Conservation (phyloP, 1,140 invertebrate genomes). For the Phymorhynchus buccinoides region DNA sequence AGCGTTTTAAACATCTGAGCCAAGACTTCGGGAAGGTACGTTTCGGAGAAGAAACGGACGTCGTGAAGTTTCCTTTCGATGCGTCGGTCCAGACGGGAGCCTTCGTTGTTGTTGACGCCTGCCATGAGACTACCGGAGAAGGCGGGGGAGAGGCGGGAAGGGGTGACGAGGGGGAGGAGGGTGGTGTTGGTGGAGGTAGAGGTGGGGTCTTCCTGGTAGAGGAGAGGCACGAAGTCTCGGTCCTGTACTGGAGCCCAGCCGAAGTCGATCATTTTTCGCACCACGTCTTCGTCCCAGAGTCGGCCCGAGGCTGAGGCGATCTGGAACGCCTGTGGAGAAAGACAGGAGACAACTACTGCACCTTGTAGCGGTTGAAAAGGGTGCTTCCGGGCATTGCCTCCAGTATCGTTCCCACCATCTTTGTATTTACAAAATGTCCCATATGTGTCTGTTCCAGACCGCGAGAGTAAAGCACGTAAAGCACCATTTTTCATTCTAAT, state of each 20-base stretch:
- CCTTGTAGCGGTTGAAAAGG: too few species aligned
- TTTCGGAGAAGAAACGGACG: neutral
- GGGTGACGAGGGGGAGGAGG: neutral
- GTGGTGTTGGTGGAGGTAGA: too few species aligned
- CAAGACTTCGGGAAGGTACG: neutral
- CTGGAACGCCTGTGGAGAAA: neutral
- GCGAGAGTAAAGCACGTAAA: too few species aligned
- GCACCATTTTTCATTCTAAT: too few species aligned
- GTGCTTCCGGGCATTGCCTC: too few species aligned
- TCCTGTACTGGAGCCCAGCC: conserved; percentile 10
- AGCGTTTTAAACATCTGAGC: conserved; percentile 24
- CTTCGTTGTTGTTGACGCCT: conserved; percentile 21
- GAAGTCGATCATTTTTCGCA: conserved; percentile 25
- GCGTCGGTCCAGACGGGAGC: neutral
- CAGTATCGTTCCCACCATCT: too few species aligned
- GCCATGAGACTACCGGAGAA: conserved; percentile 4
- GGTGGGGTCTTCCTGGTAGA: too few species aligned
- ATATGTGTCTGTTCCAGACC: too few species aligned
- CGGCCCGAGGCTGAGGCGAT: neutral
- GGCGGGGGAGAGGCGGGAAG: neutral
- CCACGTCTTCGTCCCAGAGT: conserved; percentile 5
- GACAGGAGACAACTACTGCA: too few species aligned
- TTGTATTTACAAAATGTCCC: too few species aligned
- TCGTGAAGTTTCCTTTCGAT: neutral
- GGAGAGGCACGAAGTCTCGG: conserved; percentile 14